Base-by-base conservation (phyloP, 2,113 vertebrate genomes). In the Acanthochromis polyacanthus region DNA sequence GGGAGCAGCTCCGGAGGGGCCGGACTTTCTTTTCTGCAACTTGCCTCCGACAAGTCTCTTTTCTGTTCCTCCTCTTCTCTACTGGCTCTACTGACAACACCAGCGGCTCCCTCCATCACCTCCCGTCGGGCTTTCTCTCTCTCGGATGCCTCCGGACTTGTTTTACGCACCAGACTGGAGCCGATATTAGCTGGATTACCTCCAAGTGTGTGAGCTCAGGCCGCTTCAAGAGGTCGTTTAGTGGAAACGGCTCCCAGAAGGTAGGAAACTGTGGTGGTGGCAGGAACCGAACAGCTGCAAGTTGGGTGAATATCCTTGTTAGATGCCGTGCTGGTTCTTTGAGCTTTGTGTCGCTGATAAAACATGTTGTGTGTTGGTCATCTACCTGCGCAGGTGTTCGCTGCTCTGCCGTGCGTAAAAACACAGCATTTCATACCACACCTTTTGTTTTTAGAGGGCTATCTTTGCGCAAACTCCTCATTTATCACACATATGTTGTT, bases 11-110 rank as follows among this genome's bases (percentile, higher is more conserved):
- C 58, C 36, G 4, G 65, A 82, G 88, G 91, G 88, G 90, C 69
- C 46, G 92, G 90, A 81, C 88, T 91, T 92, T 83, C 43, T 80
- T 88, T 55, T 84, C 77, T 72, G 74, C 69, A 86, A 91, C 88
- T 92, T 82, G 84, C 83, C 81, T 85, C 63, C 73, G 75, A 78
- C 64, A 77, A 88, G 81, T 69, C 60, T 76, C 79, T 83, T 69
- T 77, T 78, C 68, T 78, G 83, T 85, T 83, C 78, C 82, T 72
- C 74, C 61, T 78, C 59, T 36, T 56, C 67, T 73, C 22, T 38
- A 9, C 57, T 7, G 60, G 51, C 46, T 67, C 56, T 58, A 4
- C 86, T 46, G 79, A 83, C 87, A 72, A 65, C 81, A 36, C 17
- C 63, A 46, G 75, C 73, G 79, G 80, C 30, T 2, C 58, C 51